Evolutionary conservation across 2,113 vertebrate genomes (phyloP).

Genomic region (Climacteris rufus): DNA sequence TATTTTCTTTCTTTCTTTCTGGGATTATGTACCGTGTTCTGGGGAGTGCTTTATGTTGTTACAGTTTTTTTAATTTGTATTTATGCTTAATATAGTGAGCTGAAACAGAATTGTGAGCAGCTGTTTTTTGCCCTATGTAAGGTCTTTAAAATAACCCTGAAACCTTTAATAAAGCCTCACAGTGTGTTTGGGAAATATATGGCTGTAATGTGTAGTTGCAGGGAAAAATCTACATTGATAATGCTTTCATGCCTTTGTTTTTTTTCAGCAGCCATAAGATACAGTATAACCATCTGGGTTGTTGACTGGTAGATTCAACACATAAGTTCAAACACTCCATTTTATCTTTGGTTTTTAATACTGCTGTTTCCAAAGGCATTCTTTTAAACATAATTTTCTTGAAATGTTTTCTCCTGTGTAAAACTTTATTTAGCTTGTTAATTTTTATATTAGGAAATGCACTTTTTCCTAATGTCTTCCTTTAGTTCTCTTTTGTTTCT

Average conservation of each 20-base stretch:
- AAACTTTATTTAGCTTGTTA: background rate
- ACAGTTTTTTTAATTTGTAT: rapidly evolving
- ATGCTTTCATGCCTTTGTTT: background rate
- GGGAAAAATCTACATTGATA: background rate
- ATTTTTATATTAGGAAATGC: background rate
- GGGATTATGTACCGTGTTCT: background rate
- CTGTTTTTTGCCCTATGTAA: background rate
- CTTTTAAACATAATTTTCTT: background rate
- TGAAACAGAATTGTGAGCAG: background rate
- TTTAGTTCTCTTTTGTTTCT: background rate
- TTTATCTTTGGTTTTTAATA: background rate
- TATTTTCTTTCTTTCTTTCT: background rate
- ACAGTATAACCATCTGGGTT: background rate
- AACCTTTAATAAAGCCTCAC: background rate
- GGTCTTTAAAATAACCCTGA: background rate
- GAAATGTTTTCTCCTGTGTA: background rate
- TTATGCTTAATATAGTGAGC: background rate
- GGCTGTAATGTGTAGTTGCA: background rate
- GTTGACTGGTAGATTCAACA: background rate
- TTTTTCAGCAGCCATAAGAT: background rate
- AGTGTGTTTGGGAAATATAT: background rate
- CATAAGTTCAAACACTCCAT: rapidly evolving
- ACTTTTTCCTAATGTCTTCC: background rate
- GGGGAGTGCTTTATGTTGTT: background rate
- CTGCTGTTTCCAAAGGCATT: background rate